phyloP scores from a whole-genome alignment of 2,113 vertebrate genomes.

The Heptranchias perlo region DNA sequence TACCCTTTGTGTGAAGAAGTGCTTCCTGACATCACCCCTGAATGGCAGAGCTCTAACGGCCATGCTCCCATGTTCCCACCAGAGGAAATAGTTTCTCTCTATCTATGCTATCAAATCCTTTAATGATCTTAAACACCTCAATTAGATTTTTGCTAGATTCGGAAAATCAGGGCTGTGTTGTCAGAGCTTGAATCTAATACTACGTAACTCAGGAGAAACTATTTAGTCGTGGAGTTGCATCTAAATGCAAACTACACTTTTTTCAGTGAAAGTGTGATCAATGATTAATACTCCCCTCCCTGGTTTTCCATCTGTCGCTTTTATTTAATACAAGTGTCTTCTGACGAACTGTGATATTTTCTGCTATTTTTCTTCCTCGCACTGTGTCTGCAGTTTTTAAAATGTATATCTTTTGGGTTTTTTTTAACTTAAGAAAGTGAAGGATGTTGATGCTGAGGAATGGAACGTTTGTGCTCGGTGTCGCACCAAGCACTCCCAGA shows the following conservation, averaged over 20 bases:
- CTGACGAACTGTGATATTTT: neutral
- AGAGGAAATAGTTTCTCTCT: too few relatives aligned
- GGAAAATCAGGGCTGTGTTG: neutral
- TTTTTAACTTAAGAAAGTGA: neutral
- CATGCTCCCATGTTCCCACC: too few relatives aligned
- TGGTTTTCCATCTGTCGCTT: neutral
- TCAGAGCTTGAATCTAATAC: neutral
- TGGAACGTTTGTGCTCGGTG: neutral
- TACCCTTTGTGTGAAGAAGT: too few relatives aligned
- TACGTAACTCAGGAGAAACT: neutral
- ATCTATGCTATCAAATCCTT: too few relatives aligned
- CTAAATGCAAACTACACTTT: neutral
- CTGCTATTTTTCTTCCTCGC: neutral
- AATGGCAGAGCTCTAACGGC: too few relatives aligned
- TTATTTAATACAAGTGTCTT: neutral
- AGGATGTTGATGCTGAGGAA: neutral
- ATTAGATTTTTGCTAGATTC: neutral
- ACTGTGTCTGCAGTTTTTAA: neutral
- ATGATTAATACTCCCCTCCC: neutral
- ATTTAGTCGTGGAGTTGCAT: neutral
- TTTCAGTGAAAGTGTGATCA: neutral
- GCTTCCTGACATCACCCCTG: too few relatives aligned
- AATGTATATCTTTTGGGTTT: neutral
- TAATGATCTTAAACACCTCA: too few relatives aligned
- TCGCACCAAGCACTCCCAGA: neutral